A percentile compares a stretch with the other conserved stretches of the same genome.
These are phyloP conservation scores for Anastrepha obliqua DNA, from an alignment of 1,140 invertebrate species.

Conservation along the genomic window DNA sequence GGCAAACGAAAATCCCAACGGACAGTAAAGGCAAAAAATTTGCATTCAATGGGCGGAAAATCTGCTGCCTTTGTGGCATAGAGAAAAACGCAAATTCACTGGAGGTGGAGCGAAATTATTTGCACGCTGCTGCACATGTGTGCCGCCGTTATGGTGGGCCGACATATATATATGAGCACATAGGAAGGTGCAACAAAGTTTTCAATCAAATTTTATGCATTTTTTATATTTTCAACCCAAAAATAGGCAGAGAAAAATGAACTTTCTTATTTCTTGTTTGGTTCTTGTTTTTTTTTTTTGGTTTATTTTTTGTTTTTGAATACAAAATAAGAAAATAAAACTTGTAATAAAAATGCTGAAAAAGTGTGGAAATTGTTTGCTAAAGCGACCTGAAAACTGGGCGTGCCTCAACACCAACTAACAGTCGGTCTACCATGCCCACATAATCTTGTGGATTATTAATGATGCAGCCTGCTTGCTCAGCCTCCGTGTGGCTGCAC, in stretches of 20 bases:
- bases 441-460: slow-evolving; percentile 32
- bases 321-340: slow-evolving; percentile 31
- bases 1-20: slow-evolving; percentile 9
- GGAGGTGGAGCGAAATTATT: slow-evolving; percentile 31
- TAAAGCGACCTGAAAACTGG: slow-evolving; percentile 29
- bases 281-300: not conserved
- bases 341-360: not conserved
- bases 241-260: not conserved
- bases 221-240: slow-evolving; percentile 1
- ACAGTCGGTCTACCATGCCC: slow-evolving; percentile 12
- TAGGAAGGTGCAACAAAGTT: slow-evolving; percentile 33
- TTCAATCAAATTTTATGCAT: slow-evolving; percentile 52
- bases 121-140: slow-evolving; percentile 5
- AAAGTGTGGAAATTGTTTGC: slow-evolving; percentile 32
- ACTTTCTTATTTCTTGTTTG: not conserved
- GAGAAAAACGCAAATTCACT: not conserved
- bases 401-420: slow-evolving; percentile 23
- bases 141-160: not conserved
- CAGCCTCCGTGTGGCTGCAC: not conserved
- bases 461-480: slow-evolving; percentile 9
- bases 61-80: not conserved
- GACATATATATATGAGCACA: not conserved
- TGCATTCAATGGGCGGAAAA: slow-evolving; percentile 34
- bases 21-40: not conserved
- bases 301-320: not conserved